These are phyloP conservation scores for Pseudolaguvia tuberculata DNA, from an alignment of 2,113 vertebrate species.

Conservation along the genomic window DNA sequence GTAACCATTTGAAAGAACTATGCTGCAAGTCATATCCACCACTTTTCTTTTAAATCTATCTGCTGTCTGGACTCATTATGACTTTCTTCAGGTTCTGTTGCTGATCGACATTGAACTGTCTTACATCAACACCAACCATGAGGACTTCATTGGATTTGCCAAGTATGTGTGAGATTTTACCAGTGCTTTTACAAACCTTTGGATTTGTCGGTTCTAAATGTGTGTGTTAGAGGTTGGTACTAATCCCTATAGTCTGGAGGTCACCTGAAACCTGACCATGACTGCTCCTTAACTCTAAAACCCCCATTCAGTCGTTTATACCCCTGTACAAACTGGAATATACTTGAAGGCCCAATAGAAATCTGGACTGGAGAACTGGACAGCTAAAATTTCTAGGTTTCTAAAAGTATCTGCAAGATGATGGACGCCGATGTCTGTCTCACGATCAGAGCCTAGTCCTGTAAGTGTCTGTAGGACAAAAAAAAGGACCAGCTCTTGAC, in stretches of 20 bases:
- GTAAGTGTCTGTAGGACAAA: no score
- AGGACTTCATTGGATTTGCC: conserved; percentile 97
- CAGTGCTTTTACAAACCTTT: background rate
- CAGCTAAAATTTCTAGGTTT: no score
- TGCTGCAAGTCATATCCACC: background rate
- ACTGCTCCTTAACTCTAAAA: background rate
- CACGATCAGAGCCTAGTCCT: no score
- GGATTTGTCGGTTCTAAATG: conserved; percentile 22
- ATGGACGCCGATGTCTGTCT: no score
- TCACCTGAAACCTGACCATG: background rate
- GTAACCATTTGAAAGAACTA: no score
- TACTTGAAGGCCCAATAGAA: no score
- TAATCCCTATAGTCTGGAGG: conserved; percentile 4
- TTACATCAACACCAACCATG: conserved; percentile 98
- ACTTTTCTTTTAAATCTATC: no score
- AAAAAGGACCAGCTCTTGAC: no score
- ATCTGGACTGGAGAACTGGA: no score
- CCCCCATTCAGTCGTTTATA: no score
- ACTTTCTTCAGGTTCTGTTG: conserved; percentile 77
- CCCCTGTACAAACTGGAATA: no score
- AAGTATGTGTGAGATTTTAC: conserved; percentile 73
- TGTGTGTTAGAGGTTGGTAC: conserved; percentile 10
- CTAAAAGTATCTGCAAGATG: no score
- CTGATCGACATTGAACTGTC: conserved; percentile 95
- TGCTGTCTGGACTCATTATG: background rate